Evolutionary conservation across 2,113 vertebrate species (phyloP), one percentile per base, ranked within the genome.

Genomic region (Larimichthys crocea): DNA sequence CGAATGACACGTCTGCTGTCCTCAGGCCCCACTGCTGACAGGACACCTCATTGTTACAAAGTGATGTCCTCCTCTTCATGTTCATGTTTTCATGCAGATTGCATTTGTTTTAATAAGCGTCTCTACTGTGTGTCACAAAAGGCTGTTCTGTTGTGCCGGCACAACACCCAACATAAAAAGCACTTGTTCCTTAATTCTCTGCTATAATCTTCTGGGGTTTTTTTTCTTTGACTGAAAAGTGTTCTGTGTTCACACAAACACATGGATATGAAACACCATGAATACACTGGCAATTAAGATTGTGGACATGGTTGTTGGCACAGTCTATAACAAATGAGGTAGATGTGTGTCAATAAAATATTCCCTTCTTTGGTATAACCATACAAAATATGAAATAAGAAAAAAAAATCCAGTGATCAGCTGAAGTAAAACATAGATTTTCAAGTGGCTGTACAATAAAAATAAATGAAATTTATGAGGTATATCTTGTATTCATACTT

Each of bases 251-350:
- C 84, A 83, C 71, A 85, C 77, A 88, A 77, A 84, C 68, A 83
- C 65, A 81, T 69, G 62, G 71, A 82, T 84, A 82, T 79, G 77
- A 80, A 89, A 78, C 83, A 80, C 48, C 64, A 56, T 82, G 72
- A 67, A 84, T 78, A 88, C 72, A 89, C 57, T 79, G 84, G 81
- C 81, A 78, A 83, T 85, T 83, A 75, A 83, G 83, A 88, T 83
- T 75, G 80, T 91, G 91, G 77, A 60, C 73, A 62, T 86, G 88
- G 84, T 66, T 82, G 62, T 94, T 95, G 94, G 94, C 94, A 95
- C 94, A 88, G 89, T 92, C 86, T 90, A 86, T 92, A 91, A 92
- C 87, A 89, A 80, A 95, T 95, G 96, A 97, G 96, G 96, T 96
- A 97, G 96, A 95, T 95, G 93, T 91, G 89, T 93, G 79, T 80